Evolutionary conservation across 2,113 vertebrate species (phyloP), one percentile per base, ranked within the genome.

Genomic region (Erythrocercus mccallii): DNA sequence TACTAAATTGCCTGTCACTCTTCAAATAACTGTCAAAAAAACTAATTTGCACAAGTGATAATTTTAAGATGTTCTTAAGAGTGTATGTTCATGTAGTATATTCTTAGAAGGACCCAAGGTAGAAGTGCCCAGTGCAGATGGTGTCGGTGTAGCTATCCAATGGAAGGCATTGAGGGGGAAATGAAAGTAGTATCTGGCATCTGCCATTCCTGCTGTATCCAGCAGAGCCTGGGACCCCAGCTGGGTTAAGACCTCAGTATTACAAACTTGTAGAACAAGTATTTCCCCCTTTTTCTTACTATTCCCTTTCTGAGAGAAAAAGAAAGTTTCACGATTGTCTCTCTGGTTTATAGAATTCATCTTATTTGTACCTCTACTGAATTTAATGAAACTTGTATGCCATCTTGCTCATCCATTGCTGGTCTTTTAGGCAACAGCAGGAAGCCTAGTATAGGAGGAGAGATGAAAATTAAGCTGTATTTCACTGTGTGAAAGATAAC

Each of bases 321-420:
- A 60, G 2, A 37, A 42, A 44, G 17, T 38, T 56, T 61, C 48
- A 35, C 0, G 0, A n/a, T 86, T 64, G 28, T 68, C 24, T 38
- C 8, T 58, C 38, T 54, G 20, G 15, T 81, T 78, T 81, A 56
- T 27, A n/a, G 35, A 58, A 51, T 83, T 86, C 4, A 28, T 50
- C 44, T 65, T 61, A 48, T 15, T 70, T 81, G 28, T 88, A 31
- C 21, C 45, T 47, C 31, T 38, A 24, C 5, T 61, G 45, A 82
- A 53, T 53, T 38, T 58, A 64, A 50, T 71, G 62, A 71, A 88
- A 73, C 27, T 35, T n/a, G 31, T 8, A 6, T 48, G 33, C 19
- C 15, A 10, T 19, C 57, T 83, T 79, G 60, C 24, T 76, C 47
- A 28, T 64, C 48, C 50, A n/a, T 12, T 71, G 33, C 40, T 58